These are phyloP conservation scores for Polymixis flavicincta DNA, from an alignment of 2,888 invertebrate species.

Conservation along the genomic window DNA sequence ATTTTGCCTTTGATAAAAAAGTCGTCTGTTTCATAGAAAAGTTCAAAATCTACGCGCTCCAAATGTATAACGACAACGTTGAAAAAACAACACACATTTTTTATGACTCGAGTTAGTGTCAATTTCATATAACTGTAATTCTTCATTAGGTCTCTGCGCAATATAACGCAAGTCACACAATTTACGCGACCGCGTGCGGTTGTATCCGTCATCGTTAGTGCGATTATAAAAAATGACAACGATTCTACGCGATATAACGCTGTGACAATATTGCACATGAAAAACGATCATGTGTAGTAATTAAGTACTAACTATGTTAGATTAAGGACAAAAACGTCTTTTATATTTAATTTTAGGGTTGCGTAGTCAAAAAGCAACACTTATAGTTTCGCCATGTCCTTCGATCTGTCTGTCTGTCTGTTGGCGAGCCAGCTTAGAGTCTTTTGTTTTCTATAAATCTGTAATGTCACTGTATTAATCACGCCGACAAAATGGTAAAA, in stretches of 20 bases:
- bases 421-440: no score
- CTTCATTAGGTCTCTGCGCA: conserved; percentile 44
- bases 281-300: not conserved
- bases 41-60: no score
- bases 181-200: conserved; percentile 10
- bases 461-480: no score
- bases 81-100: not conserved
- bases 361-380: no score
- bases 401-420: no score
- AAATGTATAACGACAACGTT: no score
- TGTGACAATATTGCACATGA: not conserved
- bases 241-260: conserved; percentile 20
- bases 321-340: not conserved
- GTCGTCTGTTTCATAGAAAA: no score
- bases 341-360: no score
- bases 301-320: not conserved
- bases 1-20: no score
- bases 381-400: no score
- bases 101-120: not conserved
- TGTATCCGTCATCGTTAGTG: conserved; percentile 51
- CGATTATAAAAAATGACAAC: conserved; percentile 36
- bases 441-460: no score
- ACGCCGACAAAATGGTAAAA: no score
- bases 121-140: conserved; percentile 33
- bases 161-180: conserved; percentile 20